Evolutionary conservation across 2,888 invertebrate genomes (phyloP), one percentile per base, ranked within the genome.

Genomic region (Stramonita haemastoma): DNA sequence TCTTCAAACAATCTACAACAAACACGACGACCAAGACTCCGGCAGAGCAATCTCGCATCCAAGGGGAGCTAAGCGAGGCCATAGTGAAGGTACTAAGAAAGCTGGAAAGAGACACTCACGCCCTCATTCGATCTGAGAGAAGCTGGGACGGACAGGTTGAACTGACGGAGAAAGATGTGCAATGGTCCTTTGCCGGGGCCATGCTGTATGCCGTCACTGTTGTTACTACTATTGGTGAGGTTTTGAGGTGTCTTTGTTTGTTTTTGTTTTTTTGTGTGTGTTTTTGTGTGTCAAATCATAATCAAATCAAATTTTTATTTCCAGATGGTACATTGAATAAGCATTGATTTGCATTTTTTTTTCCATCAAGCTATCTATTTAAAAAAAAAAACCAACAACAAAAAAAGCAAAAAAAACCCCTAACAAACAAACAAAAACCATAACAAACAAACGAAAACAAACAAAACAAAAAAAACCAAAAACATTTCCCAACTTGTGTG

Each of bases 171-270:
- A 34, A 17, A 15, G 46, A 83, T 6, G 81, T 83, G 46, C 81
- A 83, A 26, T 83, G 81, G 81, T 83, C 81, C 0, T 83, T 83
- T 46, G 81, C 81, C 36, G 81, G 81, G 15, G 29, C 81, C 46
- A 83, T 83, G 81, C 81, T 83, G 26, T 83, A 83, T 22, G 81
- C 81, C n/a, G 81, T 83, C 26, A 83, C 81, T 36, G 81, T 83
- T 26, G 81, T 83, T 46, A 83, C 81, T 22, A 83, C 81, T 0
- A 83, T 83, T 46, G 81, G 81, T 83, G 22, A 83, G 81, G 32
- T 32, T 1, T 6, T 70, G 17, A 11, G 17, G 70, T 70, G 5
- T 17, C 22, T 22, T 22, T 5, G 15, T 70, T 11, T 22, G 15
- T 70, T 26, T 22, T 22, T 17, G 11, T 22, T 5, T 5, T 70